These are phyloP conservation scores for Podarcis muralis DNA, from an alignment of 2,113 vertebrate species.

Conservation along the genomic window DNA sequence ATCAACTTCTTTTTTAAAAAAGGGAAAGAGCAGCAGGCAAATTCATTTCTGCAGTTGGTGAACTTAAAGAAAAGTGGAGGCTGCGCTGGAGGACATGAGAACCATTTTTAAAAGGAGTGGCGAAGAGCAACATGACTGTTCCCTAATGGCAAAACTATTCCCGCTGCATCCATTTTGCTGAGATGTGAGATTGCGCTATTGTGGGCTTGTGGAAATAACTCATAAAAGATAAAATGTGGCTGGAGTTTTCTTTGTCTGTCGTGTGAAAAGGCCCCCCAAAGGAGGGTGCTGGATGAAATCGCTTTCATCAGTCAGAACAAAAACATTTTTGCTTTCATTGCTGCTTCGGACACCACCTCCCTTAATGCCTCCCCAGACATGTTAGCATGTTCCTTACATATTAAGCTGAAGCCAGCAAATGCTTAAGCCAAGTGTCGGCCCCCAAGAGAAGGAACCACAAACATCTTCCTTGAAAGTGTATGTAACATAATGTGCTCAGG, in stretches of 20 bases:
- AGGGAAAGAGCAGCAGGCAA: neutral
- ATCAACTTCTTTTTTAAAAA: neutral
- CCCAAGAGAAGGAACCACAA: slow-evolving; percentile 16
- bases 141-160: neutral
- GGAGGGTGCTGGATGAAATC: neutral
- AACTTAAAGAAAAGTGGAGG: neutral
- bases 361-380: slow-evolving; percentile 17
- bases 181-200: neutral
- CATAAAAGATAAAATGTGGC: neutral
- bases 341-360: neutral
- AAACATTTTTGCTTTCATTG: slow-evolving; percentile 25
- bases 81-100: neutral
- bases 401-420: slow-evolving; percentile 36
- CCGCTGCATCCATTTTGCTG: neutral
- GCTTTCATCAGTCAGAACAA: slow-evolving; percentile 27
- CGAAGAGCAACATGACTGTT: neutral
- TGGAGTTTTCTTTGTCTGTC: neutral
- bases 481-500: slow-evolving; percentile 24
- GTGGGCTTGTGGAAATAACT: neutral
- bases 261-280: slow-evolving; percentile 16
- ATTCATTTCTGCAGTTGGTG: neutral
- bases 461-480: slow-evolving; percentile 22
- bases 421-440: slow-evolving; percentile 16
- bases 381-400: slow-evolving; percentile 1
- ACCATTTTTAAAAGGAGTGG: neutral